phyloP scores from a whole-genome alignment of 2,888 invertebrate species.

The Xylota sylvarum region DNA sequence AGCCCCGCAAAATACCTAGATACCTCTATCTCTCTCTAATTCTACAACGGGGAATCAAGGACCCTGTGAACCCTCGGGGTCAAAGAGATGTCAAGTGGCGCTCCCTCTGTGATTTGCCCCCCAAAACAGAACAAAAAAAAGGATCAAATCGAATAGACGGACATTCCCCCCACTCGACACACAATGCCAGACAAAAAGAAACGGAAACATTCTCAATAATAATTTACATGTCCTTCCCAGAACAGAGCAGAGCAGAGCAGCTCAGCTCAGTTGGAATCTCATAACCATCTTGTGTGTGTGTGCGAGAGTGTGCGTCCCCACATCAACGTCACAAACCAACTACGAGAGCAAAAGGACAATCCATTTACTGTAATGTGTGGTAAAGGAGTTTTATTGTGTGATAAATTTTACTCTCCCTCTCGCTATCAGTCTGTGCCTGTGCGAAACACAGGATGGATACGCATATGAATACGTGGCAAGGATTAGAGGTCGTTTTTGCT shows the following conservation, averaged over 20 bases:
- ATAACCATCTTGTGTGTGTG: constrained; percentile 37
- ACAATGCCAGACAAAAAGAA: constrained; percentile 52
- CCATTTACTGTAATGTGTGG: constrained; percentile 76
- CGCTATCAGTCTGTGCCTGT: constrained; percentile 9
- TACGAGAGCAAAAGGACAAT: constrained; percentile 72
- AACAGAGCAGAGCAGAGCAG: constrained; percentile 9
- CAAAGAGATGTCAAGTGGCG: constrained; percentile 53
- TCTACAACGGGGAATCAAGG: constrained; percentile 55
- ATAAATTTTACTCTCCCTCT: constrained; percentile 67
- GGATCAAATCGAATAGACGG: constrained; percentile 63
- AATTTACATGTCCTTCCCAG: constrained; percentile 75
- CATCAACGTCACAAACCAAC: constrained; percentile 59
- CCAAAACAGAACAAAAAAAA: constrained; percentile 41
- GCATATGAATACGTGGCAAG: constrained; percentile 70
- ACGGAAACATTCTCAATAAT: constrained; percentile 75
- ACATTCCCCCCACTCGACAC: constrained; percentile 36
- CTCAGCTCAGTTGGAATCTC: too few species aligned
- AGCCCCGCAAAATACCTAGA: constrained; percentile 44
- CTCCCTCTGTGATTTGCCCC: constrained; percentile 16
- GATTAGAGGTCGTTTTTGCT: constrained; percentile 71
- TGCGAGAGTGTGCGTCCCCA: constrained; percentile 40
- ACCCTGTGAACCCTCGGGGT: constrained; percentile 63
- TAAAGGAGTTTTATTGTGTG: constrained; percentile 76
- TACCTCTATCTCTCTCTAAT: constrained; percentile 45
- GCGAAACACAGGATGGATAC: constrained; percentile 35